Base-by-base conservation (phyloP, 2,113 vertebrate species). In the Spea multiplicata region DNA sequence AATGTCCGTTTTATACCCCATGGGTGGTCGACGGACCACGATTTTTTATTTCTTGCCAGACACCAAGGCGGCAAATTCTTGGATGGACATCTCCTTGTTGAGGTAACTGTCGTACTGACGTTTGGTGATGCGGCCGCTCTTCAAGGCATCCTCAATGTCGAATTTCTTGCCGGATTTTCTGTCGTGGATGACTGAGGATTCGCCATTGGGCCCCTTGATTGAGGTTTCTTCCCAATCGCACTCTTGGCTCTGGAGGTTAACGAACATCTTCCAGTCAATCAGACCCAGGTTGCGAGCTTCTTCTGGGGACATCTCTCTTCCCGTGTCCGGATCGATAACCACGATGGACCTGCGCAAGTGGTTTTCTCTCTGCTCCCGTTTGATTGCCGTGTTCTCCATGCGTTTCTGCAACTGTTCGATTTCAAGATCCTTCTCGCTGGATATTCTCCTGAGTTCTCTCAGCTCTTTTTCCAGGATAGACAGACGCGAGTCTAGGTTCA, bases 181-280 rank as follows among this genome's bases (percentile, higher is more conserved):
- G 88, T 99, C 97, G 0, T 96, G 94, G 73, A 99, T 96, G 76
- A 98, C 91, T 0, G 95, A 96, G 0, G 97, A 98, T 80, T 96
- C 96, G 8, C 96, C 96, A 0, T 74, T 93, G 8, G 96, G 96
- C 44, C 96, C 95, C 81, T 97, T 98, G 52, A 99, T 89, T 0
- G 95, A 89, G 84, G 96, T 96, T 88, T 99, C 97, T 84, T 99
- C 97, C 97, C 97, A 99, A 87, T 99, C 97, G 0, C 97, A 99
- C 84, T 99, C 97, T 83, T 99, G 97, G 76, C 92, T 94, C 83
- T 96, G 93, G 81, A 99, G 92, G 83, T 97, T 98, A 84, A 96
- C 95, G 8, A 95, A 98, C 91, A 99, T 95, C 84, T 94, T 96
- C 96, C 96, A 98, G 75, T 99, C 95, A 3, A 99, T 99, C 83